phyloP scores from a whole-genome alignment of 1,140 invertebrate species.

The Drosophila burlai region DNA sequence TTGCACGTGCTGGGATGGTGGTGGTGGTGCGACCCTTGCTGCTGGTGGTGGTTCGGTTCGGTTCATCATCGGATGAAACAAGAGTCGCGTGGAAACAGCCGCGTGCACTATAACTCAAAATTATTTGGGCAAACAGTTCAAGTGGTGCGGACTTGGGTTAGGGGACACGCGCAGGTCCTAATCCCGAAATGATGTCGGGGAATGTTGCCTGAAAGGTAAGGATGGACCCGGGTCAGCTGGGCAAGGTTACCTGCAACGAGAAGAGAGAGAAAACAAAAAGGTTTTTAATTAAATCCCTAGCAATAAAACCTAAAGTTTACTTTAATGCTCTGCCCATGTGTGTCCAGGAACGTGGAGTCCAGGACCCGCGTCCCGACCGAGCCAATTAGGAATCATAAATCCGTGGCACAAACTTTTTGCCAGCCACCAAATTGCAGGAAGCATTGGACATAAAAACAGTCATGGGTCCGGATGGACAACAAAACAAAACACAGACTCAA shows the following conservation, averaged over 20 bases:
- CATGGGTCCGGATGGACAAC: slow-evolving; percentile 20
- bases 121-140: slow-evolving; percentile 72
- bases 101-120: slow-evolving; percentile 60
- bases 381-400: slow-evolving; percentile 75
- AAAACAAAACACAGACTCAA: slow-evolving; percentile 55
- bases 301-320: slow-evolving; percentile 48
- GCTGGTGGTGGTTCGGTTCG: slow-evolving; percentile 21
- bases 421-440: slow-evolving; percentile 68
- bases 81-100: slow-evolving; percentile 56
- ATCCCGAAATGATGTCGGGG: slow-evolving; percentile 30
- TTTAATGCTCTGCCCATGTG: slow-evolving; percentile 66
- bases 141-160: slow-evolving; percentile 40
- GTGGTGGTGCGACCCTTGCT: slow-evolving; percentile 13
- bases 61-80: slow-evolving; percentile 23
- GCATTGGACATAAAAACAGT: slow-evolving; percentile 48
- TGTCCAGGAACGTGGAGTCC: slow-evolving; percentile 4
- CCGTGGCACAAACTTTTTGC: slow-evolving; percentile 63
- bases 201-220: slow-evolving; percentile 8
- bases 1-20: slow-evolving; percentile 28
- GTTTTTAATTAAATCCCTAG: slow-evolving; percentile 69
- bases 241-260: slow-evolving; percentile 64
- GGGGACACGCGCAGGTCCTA: slow-evolving; percentile 51
- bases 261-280: slow-evolving; percentile 4
- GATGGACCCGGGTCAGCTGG: slow-evolving; percentile 2
- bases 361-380: slow-evolving; percentile 1